Base-by-base conservation (phyloP, 2,113 vertebrate species). In the Rhineura floridana region DNA sequence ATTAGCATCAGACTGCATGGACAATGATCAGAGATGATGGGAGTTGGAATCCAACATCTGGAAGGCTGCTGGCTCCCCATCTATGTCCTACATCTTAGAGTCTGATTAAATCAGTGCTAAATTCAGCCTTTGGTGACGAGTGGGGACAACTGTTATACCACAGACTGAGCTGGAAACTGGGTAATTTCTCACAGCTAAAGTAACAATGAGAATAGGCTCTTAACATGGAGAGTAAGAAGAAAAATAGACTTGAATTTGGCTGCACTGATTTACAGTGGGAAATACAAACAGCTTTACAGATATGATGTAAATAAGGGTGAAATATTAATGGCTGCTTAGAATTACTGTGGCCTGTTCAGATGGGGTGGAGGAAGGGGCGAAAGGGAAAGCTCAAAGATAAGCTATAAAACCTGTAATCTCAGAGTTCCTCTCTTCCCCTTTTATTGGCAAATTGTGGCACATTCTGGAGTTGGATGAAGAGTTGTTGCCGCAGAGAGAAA, bases 391-490 rank as follows among this genome's bases (percentile, higher is more conserved):
- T 83, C 69, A 4, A 4, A 90, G 84, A 76, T 44, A 21, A 62
- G 84, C 44, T 81, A 81, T 90, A 88, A 93, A 88, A 89, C 39
- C 2, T 81, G 36, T 89, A 63, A 92, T 88, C 59, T 48, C 25
- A 85, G 13, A 36, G 80, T 91, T 91, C 7, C 28, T 46, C 28
- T 10, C 7, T 65, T 46, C 28, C 25, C 25, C 28, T 77, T 70
- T 70, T 33, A 70, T 70, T 30, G 62, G 46, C 42, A 17, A 11
- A 25, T 65, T 10, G 39, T 59, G 39, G 50, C 73, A 88, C 50
- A 87, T 85, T 84, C 63, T 87, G 72, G 88, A 50, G 36, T 81
- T 87, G 80, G 89, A 79, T 83, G 17, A 52, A 52, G 42, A 59
- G 55, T 1, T n/a, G 15, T 87, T 88, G 62, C 86, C 55, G 69